A percentile compares a stretch with the other conserved stretches of the same genome.
These are phyloP conservation scores for Apodemus sylvaticus DNA, from an alignment of 2,113 vertebrate species.

Conservation along the genomic window DNA sequence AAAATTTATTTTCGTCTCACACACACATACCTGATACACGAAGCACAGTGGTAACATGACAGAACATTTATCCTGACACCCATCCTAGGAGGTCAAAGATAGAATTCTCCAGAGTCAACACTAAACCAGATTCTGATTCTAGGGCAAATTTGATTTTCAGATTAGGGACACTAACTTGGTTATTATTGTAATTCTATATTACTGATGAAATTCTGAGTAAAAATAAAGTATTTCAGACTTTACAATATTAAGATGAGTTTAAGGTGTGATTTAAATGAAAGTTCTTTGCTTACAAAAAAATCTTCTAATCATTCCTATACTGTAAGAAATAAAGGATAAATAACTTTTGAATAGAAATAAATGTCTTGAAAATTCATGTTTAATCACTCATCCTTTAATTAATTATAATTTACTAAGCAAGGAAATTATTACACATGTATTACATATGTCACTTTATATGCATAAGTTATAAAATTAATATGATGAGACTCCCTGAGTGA, in stretches of 20 bases:
- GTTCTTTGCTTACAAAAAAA: not conserved
- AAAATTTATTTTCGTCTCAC: not conserved
- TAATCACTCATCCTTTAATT: not conserved
- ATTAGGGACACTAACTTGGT: not conserved
- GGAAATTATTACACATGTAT: not conserved
- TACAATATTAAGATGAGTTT: not conserved
- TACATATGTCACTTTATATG: not conserved
- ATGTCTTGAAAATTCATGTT: not conserved
- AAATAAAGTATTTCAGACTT: not conserved
- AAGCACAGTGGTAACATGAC: not conserved
- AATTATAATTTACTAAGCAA: not conserved
- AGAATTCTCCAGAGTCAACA: not conserved
- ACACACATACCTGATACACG: not conserved
- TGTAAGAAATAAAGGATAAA: not conserved
- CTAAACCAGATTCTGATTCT: not conserved
- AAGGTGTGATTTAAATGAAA: not conserved
- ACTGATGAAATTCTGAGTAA: constrained; percentile 22
- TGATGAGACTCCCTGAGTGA: not conserved
- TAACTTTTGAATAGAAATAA: not conserved
- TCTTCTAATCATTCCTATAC: not conserved
- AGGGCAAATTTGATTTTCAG: not conserved
- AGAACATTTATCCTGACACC: not conserved
- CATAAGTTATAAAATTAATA: not conserved
- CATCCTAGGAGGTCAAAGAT: not conserved
- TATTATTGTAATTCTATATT: not conserved